These are phyloP conservation scores for Etheostoma nigrum DNA, from an alignment of 2,797 vertebrate genomes.

Conservation along the genomic window DNA sequence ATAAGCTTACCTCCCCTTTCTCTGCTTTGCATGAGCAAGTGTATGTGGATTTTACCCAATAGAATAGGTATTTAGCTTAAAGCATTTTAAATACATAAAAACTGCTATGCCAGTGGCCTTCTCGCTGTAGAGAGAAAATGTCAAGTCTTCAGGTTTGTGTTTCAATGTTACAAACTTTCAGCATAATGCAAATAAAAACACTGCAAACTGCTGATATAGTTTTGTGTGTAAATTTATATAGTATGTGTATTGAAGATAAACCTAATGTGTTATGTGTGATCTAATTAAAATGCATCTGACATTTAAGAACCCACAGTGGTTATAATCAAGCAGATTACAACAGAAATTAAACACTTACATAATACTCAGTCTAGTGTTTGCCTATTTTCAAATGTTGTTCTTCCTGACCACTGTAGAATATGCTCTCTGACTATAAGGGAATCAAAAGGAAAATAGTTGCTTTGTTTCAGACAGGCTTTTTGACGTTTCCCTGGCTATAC, in stretches of 20 bases:
- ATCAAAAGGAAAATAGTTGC: background rate
- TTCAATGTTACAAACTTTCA: background rate
- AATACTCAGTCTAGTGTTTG: background rate
- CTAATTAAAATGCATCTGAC: background rate
- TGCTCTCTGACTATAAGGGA: background rate
- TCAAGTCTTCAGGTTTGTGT: background rate
- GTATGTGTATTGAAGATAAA: background rate
- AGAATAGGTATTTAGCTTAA: background rate
- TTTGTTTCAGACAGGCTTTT: background rate
- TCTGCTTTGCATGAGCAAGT: background rate
- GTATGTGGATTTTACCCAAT: background rate
- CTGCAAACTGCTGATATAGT: background rate
- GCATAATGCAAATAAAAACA: background rate
- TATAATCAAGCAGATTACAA: background rate
- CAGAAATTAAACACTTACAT: background rate
- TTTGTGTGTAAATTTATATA: background rate
- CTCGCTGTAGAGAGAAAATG: background rate
- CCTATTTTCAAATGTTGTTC: background rate
- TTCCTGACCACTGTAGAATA: background rate
- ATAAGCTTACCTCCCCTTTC: too few species aligned
- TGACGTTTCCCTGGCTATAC: background rate
- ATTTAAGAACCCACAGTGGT: background rate
- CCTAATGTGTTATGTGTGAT: background rate
- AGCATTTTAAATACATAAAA: slow-evolving; percentile 5
- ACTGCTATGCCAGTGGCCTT: background rate